phyloP scores from a whole-genome alignment of 2,797 vertebrate species.

The Anabas testudineus region DNA sequence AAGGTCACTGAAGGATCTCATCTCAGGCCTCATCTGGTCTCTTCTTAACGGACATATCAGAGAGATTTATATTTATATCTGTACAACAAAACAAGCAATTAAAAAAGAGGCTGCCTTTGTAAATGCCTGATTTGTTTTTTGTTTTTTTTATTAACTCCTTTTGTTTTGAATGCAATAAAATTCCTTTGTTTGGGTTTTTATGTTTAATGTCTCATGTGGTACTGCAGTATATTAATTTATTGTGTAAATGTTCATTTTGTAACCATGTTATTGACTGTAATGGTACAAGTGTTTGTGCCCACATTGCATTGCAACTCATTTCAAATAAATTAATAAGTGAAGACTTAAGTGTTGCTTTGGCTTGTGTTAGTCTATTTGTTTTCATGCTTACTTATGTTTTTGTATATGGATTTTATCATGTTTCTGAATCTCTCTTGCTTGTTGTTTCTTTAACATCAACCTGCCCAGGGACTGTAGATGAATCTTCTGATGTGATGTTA shows the following conservation, averaged over 20 bases:
- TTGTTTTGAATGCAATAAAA: slow-evolving; percentile 78
- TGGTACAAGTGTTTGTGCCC: slow-evolving; percentile 78
- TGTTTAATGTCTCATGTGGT: slow-evolving; percentile 79
- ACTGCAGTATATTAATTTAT: slow-evolving; percentile 85
- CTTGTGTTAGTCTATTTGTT: neutral
- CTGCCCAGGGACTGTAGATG: no score
- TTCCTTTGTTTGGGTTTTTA: slow-evolving; percentile 63
- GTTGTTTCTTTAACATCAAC: no score
- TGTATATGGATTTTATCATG: no score
- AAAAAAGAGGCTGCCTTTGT: slow-evolving; percentile 79
- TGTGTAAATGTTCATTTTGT: slow-evolving; percentile 82
- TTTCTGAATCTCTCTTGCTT: no score
- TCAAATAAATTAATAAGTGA: slow-evolving; percentile 81
- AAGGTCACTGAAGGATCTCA: slow-evolving; percentile 34
- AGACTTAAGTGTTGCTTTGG: slow-evolving; percentile 6
- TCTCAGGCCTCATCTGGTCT: slow-evolving; percentile 47
- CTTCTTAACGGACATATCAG: slow-evolving; percentile 67
- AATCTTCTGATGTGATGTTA: no score
- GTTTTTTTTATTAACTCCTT: slow-evolving; percentile 77
- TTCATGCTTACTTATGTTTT: no score
- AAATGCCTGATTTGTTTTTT: slow-evolving; percentile 82
- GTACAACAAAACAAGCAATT: slow-evolving; percentile 57
- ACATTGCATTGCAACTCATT: slow-evolving; percentile 76
- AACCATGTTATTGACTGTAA: slow-evolving; percentile 78
- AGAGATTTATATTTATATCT: slow-evolving; percentile 85